Evolutionary conservation across 2,888 invertebrate species (phyloP), one percentile per base, ranked within the genome.

Genomic region (Drosophila greeni): DNA sequence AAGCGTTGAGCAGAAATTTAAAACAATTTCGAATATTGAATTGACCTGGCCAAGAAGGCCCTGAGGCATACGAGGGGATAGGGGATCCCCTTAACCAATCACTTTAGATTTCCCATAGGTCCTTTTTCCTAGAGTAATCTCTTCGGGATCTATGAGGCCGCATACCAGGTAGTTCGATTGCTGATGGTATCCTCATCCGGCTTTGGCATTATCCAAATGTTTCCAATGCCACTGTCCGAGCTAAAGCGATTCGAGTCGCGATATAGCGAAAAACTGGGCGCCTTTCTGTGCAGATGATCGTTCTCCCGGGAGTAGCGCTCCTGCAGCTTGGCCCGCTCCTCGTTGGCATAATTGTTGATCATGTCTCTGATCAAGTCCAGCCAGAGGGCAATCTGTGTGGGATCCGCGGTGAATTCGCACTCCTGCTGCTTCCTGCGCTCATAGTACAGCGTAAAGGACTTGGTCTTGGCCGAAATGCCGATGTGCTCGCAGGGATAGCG

Each of bases 171-270:
- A n/a, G 88, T 85, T 11, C 86, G 85, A 70, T 86, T 84, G 42
- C 75, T 75, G 9, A 55, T 52, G 5, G 76, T 67, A 0, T 86
- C 86, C 36, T 77, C 78, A 1, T 87, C 84, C 6, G 86, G 75
- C 20, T 82, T 86, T 1, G 88, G 88, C 75, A 87, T 71, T 34
- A 83, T 71, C 86, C 87, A 86, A 23, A 87, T 87, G 59, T 87
- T 88, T 6, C 87, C 88, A 33, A 88, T 88, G 26, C 88, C 88
- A 53, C 88, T 88, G 59, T 88, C 88, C 23, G 85, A 82, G 52
- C 88, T 88, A 45, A 88, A 87, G 33, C 88, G 86, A 84, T 88
- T 88, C 47, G 88, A 87, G 62, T 87, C 88, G 14, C 88, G 85
- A 40, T 85, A 88, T 1, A 86, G 74, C 23, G 87, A 82, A 20